Conservation (phyloP, 2,888 invertebrate species). For the Caenorhabditis uteleia region DNA sequence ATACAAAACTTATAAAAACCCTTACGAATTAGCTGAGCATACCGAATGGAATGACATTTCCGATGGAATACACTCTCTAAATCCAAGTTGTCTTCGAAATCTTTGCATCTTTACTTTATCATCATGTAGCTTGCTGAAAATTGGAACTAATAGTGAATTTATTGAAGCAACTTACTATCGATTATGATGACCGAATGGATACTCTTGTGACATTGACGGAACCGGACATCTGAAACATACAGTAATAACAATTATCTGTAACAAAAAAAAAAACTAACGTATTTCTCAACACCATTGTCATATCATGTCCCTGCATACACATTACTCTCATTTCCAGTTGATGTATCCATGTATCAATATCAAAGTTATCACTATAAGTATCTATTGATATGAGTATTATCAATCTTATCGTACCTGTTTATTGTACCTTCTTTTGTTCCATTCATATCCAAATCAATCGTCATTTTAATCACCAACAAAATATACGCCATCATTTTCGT, state of each 20-base stretch:
- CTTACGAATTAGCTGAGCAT: not conserved
- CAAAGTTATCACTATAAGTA: slow-evolving; percentile 1
- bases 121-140: not conserved
- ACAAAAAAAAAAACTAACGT: too few relatives aligned
- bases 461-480: slow-evolving; percentile 49
- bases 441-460: slow-evolving; percentile 49
- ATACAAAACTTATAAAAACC: not conserved
- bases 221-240: slow-evolving; percentile 10
- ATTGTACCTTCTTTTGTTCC: slow-evolving; percentile 3
- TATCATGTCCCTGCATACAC: slow-evolving; percentile 40
- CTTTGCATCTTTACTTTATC: not conserved
- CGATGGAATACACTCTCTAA: slow-evolving; percentile 16
- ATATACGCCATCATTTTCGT: slow-evolving; percentile 51
- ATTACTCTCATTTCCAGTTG: slow-evolving; percentile 43
- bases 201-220: not conserved
- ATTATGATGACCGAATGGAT: slow-evolving; percentile 11
- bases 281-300: slow-evolving; percentile 22
- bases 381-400: not conserved
- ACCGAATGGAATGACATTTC: slow-evolving; percentile 21
- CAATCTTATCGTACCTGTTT: too few relatives aligned
- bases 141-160: not conserved
- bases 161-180: not conserved
- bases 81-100: slow-evolving; percentile 12
- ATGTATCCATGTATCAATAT: slow-evolving; percentile 40
- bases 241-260: too few relatives aligned